phyloP scores from a whole-genome alignment of 1,140 invertebrate genomes.

The Leptopilina boulardi region DNA sequence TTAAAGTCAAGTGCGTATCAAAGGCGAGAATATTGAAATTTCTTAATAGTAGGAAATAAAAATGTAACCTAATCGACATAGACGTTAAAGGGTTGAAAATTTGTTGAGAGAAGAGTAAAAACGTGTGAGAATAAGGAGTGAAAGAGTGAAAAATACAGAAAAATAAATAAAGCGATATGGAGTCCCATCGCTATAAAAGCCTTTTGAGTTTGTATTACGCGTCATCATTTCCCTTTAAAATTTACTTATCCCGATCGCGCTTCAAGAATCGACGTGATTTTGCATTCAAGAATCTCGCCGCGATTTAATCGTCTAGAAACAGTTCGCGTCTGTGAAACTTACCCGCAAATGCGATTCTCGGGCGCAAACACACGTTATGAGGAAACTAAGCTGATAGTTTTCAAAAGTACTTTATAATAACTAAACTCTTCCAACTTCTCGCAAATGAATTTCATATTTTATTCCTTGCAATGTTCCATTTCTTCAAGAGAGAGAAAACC shows the following conservation, averaged over 20 bases:
- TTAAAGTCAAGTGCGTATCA: no score
- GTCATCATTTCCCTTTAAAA: background rate
- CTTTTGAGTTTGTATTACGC: slow-evolving; percentile 9
- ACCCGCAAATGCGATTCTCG: background rate
- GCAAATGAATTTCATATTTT: slow-evolving; percentile 7
- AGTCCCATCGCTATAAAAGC: background rate
- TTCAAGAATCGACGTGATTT: slow-evolving; percentile 21
- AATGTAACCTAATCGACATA: no score
- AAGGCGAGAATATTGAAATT: no score
- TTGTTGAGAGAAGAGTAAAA: background rate
- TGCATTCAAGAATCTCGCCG: slow-evolving; percentile 8
- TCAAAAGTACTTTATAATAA: background rate
- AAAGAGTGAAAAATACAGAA: background rate
- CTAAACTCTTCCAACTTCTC: slow-evolving; percentile 4
- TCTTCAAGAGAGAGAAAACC: no score
- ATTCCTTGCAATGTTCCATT: background rate
- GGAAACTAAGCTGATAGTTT: background rate
- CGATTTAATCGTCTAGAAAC: slow-evolving; percentile 28
- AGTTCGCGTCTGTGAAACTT: slow-evolving; percentile 2
- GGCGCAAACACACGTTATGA: slow-evolving; percentile 10
- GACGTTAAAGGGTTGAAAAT: background rate
- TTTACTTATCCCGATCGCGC: slow-evolving; percentile 4
- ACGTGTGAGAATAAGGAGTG: background rate
- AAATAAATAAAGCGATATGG: no score
- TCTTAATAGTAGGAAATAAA: no score